Evolutionary conservation across 2,113 vertebrate genomes (phyloP), one percentile per base, ranked within the genome.

Genomic region (Phocoena phocoena): DNA sequence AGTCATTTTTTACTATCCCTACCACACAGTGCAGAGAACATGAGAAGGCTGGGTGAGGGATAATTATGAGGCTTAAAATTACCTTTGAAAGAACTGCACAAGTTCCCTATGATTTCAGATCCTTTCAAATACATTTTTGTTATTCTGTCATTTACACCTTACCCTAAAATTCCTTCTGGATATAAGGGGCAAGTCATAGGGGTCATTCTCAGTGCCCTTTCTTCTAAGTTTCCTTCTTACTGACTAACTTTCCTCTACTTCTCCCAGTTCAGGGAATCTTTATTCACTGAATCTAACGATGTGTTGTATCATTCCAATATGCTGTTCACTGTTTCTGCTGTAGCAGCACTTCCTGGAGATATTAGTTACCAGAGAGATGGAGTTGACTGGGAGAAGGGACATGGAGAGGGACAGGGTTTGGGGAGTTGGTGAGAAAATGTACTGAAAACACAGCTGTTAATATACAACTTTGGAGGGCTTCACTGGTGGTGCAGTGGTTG

Each of bases 101-200:
- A 60, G 28, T 67, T 76, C 13, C 10, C 33, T 85, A 2, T 15
- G 36, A 55, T 68, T 90, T 88, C 38, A 77, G 47, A 47, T 63
- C 23, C 7, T 87, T 67, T 41, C 6, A 50, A 95, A 20, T 2
- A 38, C 58, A 58, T 26, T 44, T 87, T 71, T 94, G 8, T 36
- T 70, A 44, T 70, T 60, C 28, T 44, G 11, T n/a, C 53, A 67
- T 97, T 92, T 77, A 68, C 44, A 68, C 21, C 12, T 82, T 74
- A 20, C 10, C 3, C 36, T 1, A 33, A 82, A 20, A n/a, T 1
- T 65, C 41, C 33, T 63, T 23, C 26, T 71, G 71, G 33, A 68
- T 17, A 17, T 17, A 31, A 76, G 1, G 10, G 14, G 17, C 0
- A 71, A 71, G 76, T 4, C 10, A 62, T 8, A 7, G 1, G 3